A percentile compares a stretch with the other conserved stretches of the same genome.
Evolutionary conservation across 2,888 invertebrate species (phyloP).

Genomic region (Maniola hyperantus): DNA sequence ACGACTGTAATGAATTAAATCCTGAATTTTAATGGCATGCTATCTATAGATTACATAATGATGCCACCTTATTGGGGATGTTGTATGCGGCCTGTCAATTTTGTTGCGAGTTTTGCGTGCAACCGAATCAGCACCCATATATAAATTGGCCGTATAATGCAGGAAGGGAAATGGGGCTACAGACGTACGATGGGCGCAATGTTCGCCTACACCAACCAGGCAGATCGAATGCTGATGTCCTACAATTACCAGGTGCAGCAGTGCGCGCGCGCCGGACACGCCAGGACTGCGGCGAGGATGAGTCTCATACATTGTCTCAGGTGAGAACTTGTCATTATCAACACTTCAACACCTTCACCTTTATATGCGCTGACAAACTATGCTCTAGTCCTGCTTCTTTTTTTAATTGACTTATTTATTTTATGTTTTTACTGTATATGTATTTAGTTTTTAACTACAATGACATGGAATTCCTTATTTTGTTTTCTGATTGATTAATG

Average conservation of each 20-base stretch:
- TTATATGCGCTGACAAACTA: too few species aligned
- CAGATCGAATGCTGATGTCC: slow-evolving; percentile 80
- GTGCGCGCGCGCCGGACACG: slow-evolving; percentile 73
- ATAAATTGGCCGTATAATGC: slow-evolving; percentile 60
- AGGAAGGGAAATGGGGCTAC: slow-evolving; percentile 82
- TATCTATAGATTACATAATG: neutral
- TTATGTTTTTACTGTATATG: too few species aligned
- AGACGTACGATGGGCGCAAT: slow-evolving; percentile 80
- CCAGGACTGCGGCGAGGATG: slow-evolving; percentile 75
- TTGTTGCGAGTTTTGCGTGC: neutral
- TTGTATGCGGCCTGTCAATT: slow-evolving; percentile 3
- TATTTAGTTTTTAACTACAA: too few species aligned
- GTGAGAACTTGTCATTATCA: slow-evolving; percentile 62
- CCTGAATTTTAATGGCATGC: neutral
- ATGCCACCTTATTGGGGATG: neutral
- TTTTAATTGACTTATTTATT: too few species aligned
- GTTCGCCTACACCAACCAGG: slow-evolving; percentile 80
- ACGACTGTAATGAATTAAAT: neutral
- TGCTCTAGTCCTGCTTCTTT: too few species aligned
- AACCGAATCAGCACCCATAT: slow-evolving; percentile 17
- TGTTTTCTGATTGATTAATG: too few species aligned
- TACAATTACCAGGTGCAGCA: slow-evolving; percentile 81
- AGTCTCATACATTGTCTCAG: slow-evolving; percentile 92
- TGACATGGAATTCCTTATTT: too few species aligned
- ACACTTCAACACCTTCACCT: too few species aligned